phyloP scores from a whole-genome alignment of 1,140 invertebrate genomes.

The Hypothenemus hampei region DNA sequence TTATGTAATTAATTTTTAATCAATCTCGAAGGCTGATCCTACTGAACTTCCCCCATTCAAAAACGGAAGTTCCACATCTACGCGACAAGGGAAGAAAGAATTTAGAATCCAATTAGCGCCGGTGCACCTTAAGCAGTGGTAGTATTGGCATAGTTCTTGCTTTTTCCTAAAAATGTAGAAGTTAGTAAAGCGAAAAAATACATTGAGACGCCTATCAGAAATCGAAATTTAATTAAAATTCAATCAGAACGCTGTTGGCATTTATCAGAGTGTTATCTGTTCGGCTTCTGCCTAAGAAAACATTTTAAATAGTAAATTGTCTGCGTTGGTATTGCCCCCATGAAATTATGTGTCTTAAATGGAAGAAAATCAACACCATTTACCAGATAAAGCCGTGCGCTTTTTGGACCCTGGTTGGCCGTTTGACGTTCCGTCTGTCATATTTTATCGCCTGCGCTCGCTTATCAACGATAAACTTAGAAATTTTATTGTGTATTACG shows the following conservation, averaged over 20 bases:
- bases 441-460: constrained; percentile 24
- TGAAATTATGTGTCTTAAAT: constrained; percentile 44
- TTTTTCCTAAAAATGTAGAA: too few species aligned
- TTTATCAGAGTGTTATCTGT: constrained; percentile 42
- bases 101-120: too few species aligned
- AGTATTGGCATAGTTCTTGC: too few species aligned
- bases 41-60: too few species aligned
- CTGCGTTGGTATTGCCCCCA: constrained; percentile 38
- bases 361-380: constrained; percentile 40
- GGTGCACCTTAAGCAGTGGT: too few species aligned
- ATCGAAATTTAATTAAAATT: constrained; percentile 47
- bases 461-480: constrained; percentile 28
- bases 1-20: too few species aligned
- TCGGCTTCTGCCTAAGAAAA: constrained; percentile 42
- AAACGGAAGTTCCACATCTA: too few species aligned
- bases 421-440: constrained; percentile 25
- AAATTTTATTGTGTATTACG: constrained; percentile 25
- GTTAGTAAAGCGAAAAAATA: neutral
- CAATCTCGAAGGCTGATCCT: too few species aligned
- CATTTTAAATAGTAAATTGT: constrained; percentile 45
- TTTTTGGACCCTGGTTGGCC: constrained; percentile 24
- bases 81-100: too few species aligned
- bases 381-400: constrained; percentile 39
- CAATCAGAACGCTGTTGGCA: constrained; percentile 42
- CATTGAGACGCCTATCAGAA: constrained; percentile 33